Evolutionary conservation across 1,140 invertebrate genomes (phyloP).

Genomic region (Propsilocerus akamusi): DNA sequence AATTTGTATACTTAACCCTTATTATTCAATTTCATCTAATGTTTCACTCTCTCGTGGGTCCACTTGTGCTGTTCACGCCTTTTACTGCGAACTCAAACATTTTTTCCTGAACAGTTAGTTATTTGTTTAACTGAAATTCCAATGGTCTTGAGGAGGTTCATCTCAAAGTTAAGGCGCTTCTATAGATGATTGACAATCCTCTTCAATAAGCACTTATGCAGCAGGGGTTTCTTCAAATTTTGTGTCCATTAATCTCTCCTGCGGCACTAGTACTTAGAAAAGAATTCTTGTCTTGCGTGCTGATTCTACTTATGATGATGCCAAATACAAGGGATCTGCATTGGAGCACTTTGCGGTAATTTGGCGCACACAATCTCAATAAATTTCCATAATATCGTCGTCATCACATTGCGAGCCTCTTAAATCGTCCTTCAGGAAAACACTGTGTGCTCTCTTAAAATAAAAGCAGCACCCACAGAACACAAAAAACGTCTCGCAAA

Average conservation of each 20-base stretch:
- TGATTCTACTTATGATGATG: background rate
- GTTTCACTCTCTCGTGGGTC: background rate
- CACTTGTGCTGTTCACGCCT: background rate
- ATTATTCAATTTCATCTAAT: background rate
- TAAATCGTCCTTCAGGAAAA: background rate
- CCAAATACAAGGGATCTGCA: background rate
- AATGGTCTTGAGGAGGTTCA: background rate
- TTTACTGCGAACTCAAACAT: background rate
- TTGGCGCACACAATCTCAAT: background rate
- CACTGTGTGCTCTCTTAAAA: background rate
- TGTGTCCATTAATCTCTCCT: constrained; percentile 25
- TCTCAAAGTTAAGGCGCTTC: background rate
- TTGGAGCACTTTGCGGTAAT: background rate
- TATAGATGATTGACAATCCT: background rate
- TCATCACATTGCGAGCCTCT: too few species aligned
- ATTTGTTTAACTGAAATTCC: background rate
- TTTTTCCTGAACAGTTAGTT: background rate
- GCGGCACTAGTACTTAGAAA: constrained; percentile 28
- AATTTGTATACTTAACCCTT: constrained; percentile 4
- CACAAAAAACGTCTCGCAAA: background rate
- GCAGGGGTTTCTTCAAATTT: constrained; percentile 18
- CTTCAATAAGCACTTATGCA: constrained; percentile 23
- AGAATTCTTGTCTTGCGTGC: constrained; percentile 8
- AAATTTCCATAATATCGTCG: constrained; percentile 3
- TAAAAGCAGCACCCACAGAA: background rate